phyloP scores from a whole-genome alignment of 23 tunicate species.

The Clavelina lepadiformis region DNA sequence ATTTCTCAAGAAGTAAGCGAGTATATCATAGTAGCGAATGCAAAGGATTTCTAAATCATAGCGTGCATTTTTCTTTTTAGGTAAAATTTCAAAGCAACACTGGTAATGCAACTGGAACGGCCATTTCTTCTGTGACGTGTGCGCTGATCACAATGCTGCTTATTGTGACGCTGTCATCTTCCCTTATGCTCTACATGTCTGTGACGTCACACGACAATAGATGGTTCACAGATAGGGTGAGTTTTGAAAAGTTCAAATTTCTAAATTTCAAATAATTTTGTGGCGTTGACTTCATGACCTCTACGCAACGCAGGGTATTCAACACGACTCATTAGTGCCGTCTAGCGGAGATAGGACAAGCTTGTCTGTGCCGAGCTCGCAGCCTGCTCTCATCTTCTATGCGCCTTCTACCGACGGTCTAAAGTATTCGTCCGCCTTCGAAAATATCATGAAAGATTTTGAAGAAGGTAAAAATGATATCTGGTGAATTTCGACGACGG shows the following conservation, averaged over 20 bases:
- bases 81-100: conserved; percentile 13
- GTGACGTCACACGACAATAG: conserved; percentile 89
- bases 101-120: conserved; percentile 32
- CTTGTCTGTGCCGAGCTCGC: conserved; percentile 57
- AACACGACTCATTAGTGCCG: conserved; percentile 27
- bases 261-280: background rate
- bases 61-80: conserved; percentile 14
- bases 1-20: conserved; percentile 55
- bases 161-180: conserved; percentile 44
- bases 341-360: conserved; percentile 25
- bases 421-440: conserved; percentile 52
- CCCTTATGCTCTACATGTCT: conserved; percentile 51
- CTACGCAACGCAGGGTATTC: conserved; percentile 44
- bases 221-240: conserved; percentile 89
- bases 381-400: conserved; percentile 82
- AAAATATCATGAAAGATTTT: conserved; percentile 36
- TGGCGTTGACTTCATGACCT: background rate
- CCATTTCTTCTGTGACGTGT: conserved; percentile 43
- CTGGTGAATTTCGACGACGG: too few species aligned
- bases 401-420: conserved; percentile 67
- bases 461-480: conserved; percentile 11
- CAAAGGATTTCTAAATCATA: background rate
- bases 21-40: too few species aligned
- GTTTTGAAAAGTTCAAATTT: background rate
- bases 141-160: conserved; percentile 27